Evolutionary conservation across 2,888 invertebrate genomes (phyloP), one percentile per base, ranked within the genome.

Genomic region (Diarsia mendica): DNA sequence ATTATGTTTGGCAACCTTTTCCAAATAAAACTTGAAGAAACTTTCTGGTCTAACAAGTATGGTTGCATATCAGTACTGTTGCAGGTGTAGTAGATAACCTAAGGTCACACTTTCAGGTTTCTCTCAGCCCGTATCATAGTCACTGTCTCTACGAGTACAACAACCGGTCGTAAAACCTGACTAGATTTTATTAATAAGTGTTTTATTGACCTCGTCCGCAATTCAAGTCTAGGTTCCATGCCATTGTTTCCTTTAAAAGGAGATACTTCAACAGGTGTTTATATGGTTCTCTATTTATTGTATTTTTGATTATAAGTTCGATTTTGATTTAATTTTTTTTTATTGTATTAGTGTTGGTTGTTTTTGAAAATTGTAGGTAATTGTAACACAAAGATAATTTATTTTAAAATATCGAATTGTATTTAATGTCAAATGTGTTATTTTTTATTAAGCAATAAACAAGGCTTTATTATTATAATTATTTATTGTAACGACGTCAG

Each of bases 181-280:
- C 60, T 70, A 71, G 58, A 44, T 60, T 66, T 61, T 10, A 61
- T 68, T 61, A 61, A 64, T 23, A 67, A 68, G 58, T 51, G 46
- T 67, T 67, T 67, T 70, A 70, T 73, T 70, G 67, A 74, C 70
- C 70, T 84, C 67, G 55, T 74, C 39, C 55, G 53, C 67, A 44
- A 67, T 60, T 39, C 58, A 70, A 58, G 60, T 23, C 67, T 64
- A 76, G 58, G 33, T 79, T 44, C 18, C 11, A 58, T 33, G 28
- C 53, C 58, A 74, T 84, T 84, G 80, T 82, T 67, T 70, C n/a
- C 53, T 82, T 65, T 70, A 68, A 60, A 83, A 83, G 73, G 79
- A 23, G 66, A 72, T 64, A 72, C 61, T 49, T 53, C 58, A 61
- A 83, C 55, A 64, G 28, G 63, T 70, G 55, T 39, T 51, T 39